Evolutionary conservation across 2,113 vertebrate genomes (phyloP).

Genomic region (Etheostoma spectabile): DNA sequence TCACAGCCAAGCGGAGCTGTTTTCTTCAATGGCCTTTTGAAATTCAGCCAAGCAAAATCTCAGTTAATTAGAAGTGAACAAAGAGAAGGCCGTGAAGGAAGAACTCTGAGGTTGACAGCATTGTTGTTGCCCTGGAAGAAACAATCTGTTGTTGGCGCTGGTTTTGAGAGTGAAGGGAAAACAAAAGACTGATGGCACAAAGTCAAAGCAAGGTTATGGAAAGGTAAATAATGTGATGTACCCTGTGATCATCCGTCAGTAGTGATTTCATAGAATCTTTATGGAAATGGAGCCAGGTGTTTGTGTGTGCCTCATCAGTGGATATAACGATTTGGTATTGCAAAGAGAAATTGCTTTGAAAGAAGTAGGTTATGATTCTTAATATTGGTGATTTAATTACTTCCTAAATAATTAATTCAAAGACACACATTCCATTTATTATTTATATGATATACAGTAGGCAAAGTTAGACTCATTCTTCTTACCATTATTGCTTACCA

Average conservation of each 20-base stretch:
- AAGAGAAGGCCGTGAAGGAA: constrained; percentile 63
- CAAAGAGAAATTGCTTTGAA: background rate
- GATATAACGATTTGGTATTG: background rate
- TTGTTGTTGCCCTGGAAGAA: constrained; percentile 58
- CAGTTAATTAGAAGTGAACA: constrained; percentile 80
- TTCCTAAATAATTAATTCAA: background rate
- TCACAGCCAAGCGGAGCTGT: constrained; percentile 60
- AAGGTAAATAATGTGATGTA: constrained; percentile 3
- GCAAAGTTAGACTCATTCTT: background rate
- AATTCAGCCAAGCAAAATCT: constrained; percentile 79
- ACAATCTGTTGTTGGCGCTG: constrained; percentile 57
- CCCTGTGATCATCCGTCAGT: constrained; percentile 32
- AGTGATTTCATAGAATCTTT: constrained; percentile 26
- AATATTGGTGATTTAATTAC: background rate
- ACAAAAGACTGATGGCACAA: constrained; percentile 19
- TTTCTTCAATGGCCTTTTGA: constrained; percentile 79
- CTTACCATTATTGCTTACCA: too few species aligned
- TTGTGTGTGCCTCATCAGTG: background rate
- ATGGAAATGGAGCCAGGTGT: constrained; percentile 17
- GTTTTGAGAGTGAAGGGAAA: constrained; percentile 13
- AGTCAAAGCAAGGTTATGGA: constrained; percentile 29
- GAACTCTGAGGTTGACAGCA: constrained; percentile 58
- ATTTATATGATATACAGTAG: background rate
- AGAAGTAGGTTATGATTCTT: background rate
- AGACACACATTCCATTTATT: background rate